Percentiles rank a stretch among this genome's conserved stretches.
Conservation (phyloP, 2,797 vertebrate species). For the Spheniscus humboldti region DNA sequence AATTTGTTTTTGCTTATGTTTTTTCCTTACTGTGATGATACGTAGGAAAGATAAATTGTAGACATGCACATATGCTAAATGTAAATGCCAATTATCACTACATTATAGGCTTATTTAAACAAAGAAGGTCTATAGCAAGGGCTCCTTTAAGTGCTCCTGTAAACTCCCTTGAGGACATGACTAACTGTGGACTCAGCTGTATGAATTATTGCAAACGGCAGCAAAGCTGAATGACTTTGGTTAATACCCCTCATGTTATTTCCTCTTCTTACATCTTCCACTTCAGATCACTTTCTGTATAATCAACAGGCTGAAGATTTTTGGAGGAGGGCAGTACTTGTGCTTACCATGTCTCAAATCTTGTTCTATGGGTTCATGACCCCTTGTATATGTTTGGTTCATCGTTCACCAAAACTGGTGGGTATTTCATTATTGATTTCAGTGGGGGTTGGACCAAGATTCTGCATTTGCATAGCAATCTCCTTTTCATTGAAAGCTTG, state of each 20-base stretch:
- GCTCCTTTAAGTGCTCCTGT: neutral
- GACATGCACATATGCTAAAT: neutral
- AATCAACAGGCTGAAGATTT: neutral
- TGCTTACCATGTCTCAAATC: neutral
- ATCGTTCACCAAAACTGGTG: neutral
- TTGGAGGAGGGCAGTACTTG: neutral
- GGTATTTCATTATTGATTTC: neutral
- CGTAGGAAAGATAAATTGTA: neutral
- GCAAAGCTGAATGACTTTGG: neutral
- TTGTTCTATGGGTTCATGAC: neutral
- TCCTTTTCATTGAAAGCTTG: neutral
- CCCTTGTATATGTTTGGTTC: neutral
- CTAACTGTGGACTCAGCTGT: neutral
- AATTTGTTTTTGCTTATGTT: neutral
- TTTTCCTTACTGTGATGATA: neutral
- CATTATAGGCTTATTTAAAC: neutral
- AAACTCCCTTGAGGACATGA: neutral
- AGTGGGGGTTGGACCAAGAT: neutral
- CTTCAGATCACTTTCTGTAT: neutral
- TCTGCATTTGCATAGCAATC: neutral
- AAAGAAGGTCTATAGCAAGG: neutral
- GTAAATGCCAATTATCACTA: neutral
- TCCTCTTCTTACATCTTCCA: neutral
- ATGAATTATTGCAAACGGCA: neutral
- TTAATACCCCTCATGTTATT: neutral